phyloP scores from a whole-genome alignment of 2,113 vertebrate species.

The Naja naja region DNA sequence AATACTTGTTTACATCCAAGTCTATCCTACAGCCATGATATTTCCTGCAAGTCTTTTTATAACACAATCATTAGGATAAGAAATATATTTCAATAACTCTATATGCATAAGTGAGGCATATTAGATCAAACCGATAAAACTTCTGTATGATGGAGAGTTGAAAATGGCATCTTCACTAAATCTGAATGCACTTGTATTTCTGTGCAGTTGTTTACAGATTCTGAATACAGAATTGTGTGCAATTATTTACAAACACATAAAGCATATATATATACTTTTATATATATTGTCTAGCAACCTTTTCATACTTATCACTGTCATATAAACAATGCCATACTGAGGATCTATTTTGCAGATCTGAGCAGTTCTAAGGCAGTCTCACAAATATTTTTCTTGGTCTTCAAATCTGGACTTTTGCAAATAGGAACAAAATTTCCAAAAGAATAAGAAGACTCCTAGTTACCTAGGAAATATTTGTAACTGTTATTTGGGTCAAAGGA shows the following conservation, averaged over 20 bases:
- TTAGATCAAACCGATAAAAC: background rate
- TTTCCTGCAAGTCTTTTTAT: background rate
- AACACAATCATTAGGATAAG: background rate
- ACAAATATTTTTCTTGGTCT: background rate
- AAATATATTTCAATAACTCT: background rate
- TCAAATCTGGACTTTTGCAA: background rate
- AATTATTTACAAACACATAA: background rate
- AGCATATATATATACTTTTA: no score
- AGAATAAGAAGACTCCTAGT: background rate
- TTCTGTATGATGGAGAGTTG: background rate
- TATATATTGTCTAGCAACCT: background rate
- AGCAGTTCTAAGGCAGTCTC: background rate
- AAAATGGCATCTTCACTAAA: background rate
- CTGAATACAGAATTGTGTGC: background rate
- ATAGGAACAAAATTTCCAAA: background rate
- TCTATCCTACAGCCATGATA: background rate
- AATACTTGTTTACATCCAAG: background rate
- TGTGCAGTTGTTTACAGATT: background rate
- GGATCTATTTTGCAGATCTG: background rate
- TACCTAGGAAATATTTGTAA: background rate
- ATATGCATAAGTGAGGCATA: background rate
- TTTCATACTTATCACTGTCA: background rate
- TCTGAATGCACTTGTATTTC: background rate
- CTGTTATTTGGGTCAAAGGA: background rate
- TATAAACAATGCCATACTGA: background rate